A percentile compares a stretch with the other conserved stretches of the same genome.
Evolutionary conservation across 2,113 vertebrate species (phyloP).

Genomic region (Platichthys stellatus): DNA sequence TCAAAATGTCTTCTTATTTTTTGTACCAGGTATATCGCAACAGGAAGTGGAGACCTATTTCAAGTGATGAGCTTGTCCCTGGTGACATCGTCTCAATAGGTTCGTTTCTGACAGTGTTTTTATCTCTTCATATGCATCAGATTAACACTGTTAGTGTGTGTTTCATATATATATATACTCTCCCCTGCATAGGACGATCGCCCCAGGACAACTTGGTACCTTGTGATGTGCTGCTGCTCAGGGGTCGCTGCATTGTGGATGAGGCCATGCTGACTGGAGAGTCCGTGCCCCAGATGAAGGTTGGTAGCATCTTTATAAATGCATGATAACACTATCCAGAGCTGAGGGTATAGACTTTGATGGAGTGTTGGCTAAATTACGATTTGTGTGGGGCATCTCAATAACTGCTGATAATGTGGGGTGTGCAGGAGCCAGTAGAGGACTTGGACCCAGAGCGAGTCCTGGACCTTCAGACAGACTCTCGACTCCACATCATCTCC

Average conservation of each 20-base stretch:
- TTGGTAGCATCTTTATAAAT: constrained; percentile 25
- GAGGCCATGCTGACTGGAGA: constrained; percentile 98
- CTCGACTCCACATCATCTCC: constrained; percentile 91
- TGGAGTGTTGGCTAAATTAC: neutral
- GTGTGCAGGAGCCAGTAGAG: constrained; percentile 91
- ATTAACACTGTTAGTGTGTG: neutral
- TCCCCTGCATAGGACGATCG: constrained; percentile 85
- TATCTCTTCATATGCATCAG: neutral
- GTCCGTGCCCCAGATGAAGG: constrained; percentile 98
- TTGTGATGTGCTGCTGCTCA: constrained; percentile 91
- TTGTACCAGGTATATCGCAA: constrained; percentile 90
- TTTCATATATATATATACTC: neutral
- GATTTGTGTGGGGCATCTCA: neutral
- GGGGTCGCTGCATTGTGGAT: constrained; percentile 94
- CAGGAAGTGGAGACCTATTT: constrained; percentile 94
- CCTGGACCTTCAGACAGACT: constrained; percentile 88
- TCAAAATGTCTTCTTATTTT: neutral
- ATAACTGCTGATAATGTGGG: constrained; percentile 23
- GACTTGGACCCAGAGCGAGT: constrained; percentile 87
- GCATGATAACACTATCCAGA: neutral
- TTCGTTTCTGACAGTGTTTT: constrained; percentile 57
- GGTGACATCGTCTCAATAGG: constrained; percentile 95
- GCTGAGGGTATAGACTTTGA: neutral
- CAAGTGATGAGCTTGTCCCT: constrained; percentile 92
- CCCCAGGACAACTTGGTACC: constrained; percentile 95